These are phyloP conservation scores for Setipinna tenuifilis DNA, from an alignment of 2,797 vertebrate species.

Conservation along the genomic window DNA sequence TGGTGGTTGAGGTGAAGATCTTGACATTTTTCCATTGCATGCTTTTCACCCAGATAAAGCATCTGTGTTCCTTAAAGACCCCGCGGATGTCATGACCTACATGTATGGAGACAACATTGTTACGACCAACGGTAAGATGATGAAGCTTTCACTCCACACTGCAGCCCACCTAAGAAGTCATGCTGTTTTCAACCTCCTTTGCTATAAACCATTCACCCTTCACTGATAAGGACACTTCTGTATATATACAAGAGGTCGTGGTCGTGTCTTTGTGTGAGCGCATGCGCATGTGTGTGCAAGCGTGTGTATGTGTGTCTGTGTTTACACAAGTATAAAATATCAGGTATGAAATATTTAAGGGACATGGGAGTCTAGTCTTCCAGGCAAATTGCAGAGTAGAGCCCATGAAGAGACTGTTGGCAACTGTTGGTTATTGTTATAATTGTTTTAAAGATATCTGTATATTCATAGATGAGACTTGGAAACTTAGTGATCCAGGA, in stretches of 20 bases:
- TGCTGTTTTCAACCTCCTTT: neutral
- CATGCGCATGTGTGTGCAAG: no score
- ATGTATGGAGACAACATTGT: slow-evolving; percentile 71
- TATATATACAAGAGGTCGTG: no score
- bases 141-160: neutral
- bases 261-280: no score
- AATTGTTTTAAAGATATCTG: neutral
- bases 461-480: neutral
- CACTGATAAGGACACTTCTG: neutral
- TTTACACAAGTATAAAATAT: no score
- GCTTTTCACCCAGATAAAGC: slow-evolving; percentile 62
- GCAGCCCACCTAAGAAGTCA: neutral
- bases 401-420: no score
- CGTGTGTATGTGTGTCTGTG: no score
- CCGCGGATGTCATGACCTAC: slow-evolving; percentile 71
- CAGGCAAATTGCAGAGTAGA: no score
- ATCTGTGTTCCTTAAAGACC: slow-evolving; percentile 69
- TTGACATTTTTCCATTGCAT: neutral
- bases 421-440: no score
- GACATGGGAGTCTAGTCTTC: no score
- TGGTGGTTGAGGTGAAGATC: neutral
- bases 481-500: neutral
- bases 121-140: slow-evolving; percentile 65
- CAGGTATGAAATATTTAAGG: no score
- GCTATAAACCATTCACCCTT: neutral